Evolutionary conservation across 2,113 vertebrate species (phyloP).

Genomic region (Plestiodon gilberti): DNA sequence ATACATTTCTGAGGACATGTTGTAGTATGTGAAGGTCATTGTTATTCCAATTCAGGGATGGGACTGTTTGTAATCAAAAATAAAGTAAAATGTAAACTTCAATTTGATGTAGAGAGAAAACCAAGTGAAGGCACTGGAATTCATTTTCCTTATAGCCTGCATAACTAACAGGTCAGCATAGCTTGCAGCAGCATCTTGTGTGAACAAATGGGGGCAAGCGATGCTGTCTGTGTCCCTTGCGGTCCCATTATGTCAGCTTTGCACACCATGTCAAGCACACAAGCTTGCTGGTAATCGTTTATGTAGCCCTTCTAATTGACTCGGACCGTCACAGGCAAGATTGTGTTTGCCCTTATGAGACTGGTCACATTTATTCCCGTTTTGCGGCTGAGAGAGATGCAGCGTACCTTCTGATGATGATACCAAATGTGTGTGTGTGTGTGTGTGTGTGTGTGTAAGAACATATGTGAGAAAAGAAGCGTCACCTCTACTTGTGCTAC

Average conservation of each 20-base stretch:
- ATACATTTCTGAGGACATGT: slow-evolving; percentile 13
- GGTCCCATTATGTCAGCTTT: not conserved
- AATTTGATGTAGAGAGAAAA: not conserved
- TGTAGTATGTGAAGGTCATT: not conserved
- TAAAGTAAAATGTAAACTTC: slow-evolving; percentile 15
- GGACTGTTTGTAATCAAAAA: not conserved
- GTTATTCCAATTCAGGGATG: fast-evolving
- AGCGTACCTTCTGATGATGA: not conserved
- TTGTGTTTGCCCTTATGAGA: not conserved
- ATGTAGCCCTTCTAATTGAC: not conserved
- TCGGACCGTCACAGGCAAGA: not conserved
- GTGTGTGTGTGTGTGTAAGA: no score
- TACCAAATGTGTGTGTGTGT: not conserved
- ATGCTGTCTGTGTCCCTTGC: not conserved
- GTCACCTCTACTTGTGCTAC: not conserved
- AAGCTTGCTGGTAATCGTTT: not conserved
- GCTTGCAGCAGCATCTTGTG: not conserved
- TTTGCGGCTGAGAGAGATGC: not conserved
- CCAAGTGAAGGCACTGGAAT: fast-evolving
- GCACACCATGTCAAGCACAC: not conserved
- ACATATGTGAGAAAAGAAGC: not conserved
- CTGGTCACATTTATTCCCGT: not conserved
- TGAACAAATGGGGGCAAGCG: not conserved
- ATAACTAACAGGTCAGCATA: not conserved
- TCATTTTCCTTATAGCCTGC: not conserved